These are phyloP conservation scores for Agonopterix heracliana DNA, from an alignment of 2,888 invertebrate species.

Conservation along the genomic window DNA sequence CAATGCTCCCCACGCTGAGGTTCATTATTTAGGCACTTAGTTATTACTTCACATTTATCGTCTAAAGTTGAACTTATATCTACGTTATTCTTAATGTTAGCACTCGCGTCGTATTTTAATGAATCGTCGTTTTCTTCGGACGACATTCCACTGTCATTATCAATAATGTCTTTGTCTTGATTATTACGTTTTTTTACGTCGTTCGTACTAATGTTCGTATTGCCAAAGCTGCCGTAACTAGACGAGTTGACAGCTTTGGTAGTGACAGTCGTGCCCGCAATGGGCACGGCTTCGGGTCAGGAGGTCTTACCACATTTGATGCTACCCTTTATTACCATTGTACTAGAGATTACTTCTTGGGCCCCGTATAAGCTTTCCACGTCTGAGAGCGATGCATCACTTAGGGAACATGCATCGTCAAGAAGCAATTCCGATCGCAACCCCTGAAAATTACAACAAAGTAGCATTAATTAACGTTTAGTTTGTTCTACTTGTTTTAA, in stretches of 20 bases:
- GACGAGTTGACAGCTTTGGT: slow-evolving; percentile 31
- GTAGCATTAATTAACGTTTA: neutral
- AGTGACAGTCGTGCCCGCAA: slow-evolving; percentile 44
- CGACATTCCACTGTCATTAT: slow-evolving; percentile 64
- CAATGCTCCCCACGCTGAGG: slow-evolving; percentile 48
- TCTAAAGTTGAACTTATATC: slow-evolving; percentile 34
- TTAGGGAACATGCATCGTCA: slow-evolving; percentile 53
- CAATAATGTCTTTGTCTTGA: slow-evolving; percentile 19
- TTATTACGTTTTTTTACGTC: slow-evolving; percentile 24
- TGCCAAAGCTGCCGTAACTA: slow-evolving; percentile 60
- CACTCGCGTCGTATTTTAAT: slow-evolving; percentile 40
- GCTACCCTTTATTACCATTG: slow-evolving; percentile 56
- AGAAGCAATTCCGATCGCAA: slow-evolving; percentile 56
- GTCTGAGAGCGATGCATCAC: slow-evolving; percentile 50
- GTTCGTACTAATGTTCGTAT: slow-evolving; percentile 38
- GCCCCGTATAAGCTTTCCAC: slow-evolving; percentile 51
- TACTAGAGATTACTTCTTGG: slow-evolving; percentile 47
- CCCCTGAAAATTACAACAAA: slow-evolving; percentile 40
- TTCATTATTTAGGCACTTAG: slow-evolving; percentile 67
- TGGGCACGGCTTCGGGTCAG: slow-evolving; percentile 72
- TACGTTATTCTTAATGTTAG: slow-evolving; percentile 36
- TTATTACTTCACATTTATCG: slow-evolving; percentile 43
- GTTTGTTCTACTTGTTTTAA: too few relatives aligned
- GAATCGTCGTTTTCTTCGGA: slow-evolving; percentile 67
- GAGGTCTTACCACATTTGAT: slow-evolving; percentile 45